Evolutionary conservation across 2,888 invertebrate species (phyloP), one percentile per base, ranked within the genome.

Genomic region (Orthosia incerta): DNA sequence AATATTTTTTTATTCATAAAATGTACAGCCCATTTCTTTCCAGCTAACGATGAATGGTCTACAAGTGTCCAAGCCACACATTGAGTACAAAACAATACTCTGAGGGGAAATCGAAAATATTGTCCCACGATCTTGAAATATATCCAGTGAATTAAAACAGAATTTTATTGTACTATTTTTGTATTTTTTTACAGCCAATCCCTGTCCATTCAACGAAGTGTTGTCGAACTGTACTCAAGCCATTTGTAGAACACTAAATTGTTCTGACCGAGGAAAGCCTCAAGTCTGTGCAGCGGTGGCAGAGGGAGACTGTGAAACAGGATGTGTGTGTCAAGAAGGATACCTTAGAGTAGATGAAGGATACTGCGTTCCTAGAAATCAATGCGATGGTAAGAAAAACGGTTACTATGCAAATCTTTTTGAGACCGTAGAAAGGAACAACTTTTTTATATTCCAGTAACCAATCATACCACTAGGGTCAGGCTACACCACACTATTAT

Each of bases 1-100:
- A 31, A 31, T 12, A 31, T 31, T 31, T 7, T 31, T 26, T 26
- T 3, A 2, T 31, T 31, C 31, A 31, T 31, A 31, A 31, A 31
- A 7, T 31, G 31, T 55, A 12, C 26, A 73, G 78, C 1, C 2
- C 31, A 48, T 18, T 1, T 9, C 2, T 78, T 73, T 51, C 23
- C 48, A 7, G 13, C 15, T 15, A 60, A 62, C 7, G 71, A 80
- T n/a, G 46, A 69, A 66, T 82, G 61, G 23, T 84, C 86, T 3
- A 68, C 55, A 23, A 79, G 86, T 57, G 75, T 66, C 15, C 70
- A 86, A 67, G 69, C 61, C 2, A n/a, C 53, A 9, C 78, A 77
- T 61, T 69, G 82, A 53, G 45, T 74, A 31, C 73, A 80, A 51
- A 60, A 59, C n/a, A 85, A 77, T 55, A 55, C 68, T 1, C 39